Evolutionary conservation across 2,797 vertebrate species (phyloP), one percentile per base, ranked within the genome.

Genomic region (Emydoidea blandingii): DNA sequence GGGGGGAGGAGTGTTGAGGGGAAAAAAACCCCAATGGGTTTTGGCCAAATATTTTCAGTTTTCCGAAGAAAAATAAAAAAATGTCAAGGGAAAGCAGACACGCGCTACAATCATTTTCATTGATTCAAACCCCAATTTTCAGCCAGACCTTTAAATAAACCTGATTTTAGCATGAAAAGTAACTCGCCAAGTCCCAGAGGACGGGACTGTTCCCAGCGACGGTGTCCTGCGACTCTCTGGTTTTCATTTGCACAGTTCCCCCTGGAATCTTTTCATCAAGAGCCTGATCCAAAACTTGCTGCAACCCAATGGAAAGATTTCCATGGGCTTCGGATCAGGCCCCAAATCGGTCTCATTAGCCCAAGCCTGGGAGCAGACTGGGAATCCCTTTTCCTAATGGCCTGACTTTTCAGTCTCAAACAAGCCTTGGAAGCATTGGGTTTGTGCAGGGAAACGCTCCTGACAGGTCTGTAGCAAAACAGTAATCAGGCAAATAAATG

Each of bases 1-100:
- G 14, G 31, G 4, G 34, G n/a, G 18, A n/a, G n/a, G 34, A n/a
- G 6, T 5, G 4, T 2, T 9, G 27, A 15, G 6, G 44, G 2
- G 34, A 62, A 65, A n/a, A 34, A 65, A n/a, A 18, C 1, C 19
- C 29, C 34, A 72, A 12, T 12, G 19, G 65, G n/a, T 23, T 72
- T 72, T 72, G 65, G 34, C n/a, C 8, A 72, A 72, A 72, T 72
- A 41, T 72, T 72, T 37, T 37, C 65, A 41, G 65, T 72, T 72
- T 72, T 72, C n/a, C 2, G 19, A 41, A 21, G n/a, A 72, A 72
- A 37, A 72, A 68, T 8, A 19, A n/a, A n/a, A 65, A n/a, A 65
- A n/a, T 29, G 34, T 18, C 16, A 72, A 72, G 19, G 19, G 65
- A 23, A 72, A 72, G n/a, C 65, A 37, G 65, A 72, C 65, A 72